Evolutionary conservation across 2,888 invertebrate species (phyloP), one percentile per base, ranked within the genome.

Genomic region (Philonicus albiceps): DNA sequence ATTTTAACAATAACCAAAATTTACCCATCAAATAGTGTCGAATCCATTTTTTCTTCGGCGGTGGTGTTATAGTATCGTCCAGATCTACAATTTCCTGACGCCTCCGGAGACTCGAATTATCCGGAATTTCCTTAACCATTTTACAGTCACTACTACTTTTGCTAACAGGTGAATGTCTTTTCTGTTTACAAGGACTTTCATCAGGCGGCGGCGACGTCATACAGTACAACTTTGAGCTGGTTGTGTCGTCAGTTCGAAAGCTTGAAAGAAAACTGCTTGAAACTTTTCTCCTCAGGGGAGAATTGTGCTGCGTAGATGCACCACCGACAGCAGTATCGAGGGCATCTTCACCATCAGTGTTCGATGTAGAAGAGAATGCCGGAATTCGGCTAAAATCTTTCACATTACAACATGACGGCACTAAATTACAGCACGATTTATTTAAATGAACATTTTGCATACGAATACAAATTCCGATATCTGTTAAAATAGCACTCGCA

Each of bases 1-100:
- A 3, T 22, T 27, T 19, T 64, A 64, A 27, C 8, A 64, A 64
- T 64, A 3, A 22, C 11, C 19, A 84, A 55, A 34, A n/a, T n/a
- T 88, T 90, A 90, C 90, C 90, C 88, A 88, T 89, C 31, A 90
- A 87, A 88, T 90, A 90, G 81, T 90, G 90, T 30, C 90, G 90
- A 88, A 90, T 90, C 90, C 95, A 96, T 91, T 95, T 95, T 93
- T 96, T 96, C 93, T 96, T 96, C 73, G 95, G 95, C 86, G 95
- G 94, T 53, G 95, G 94, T 88, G 90, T 90, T 30, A 86, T 81
- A 55, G 85, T 49, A 43, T 81, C 55, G 19, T 81, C 55, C 49
- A 8, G 1, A 19, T 81, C 31, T 19, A 34, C 30, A 30, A 83
- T 30, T 43, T 83, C 74, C 22, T 53, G 43, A 73, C 31, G 43